Evolutionary conservation across 2,888 invertebrate species (phyloP).

Genomic region (Leptura quadrifasciata): DNA sequence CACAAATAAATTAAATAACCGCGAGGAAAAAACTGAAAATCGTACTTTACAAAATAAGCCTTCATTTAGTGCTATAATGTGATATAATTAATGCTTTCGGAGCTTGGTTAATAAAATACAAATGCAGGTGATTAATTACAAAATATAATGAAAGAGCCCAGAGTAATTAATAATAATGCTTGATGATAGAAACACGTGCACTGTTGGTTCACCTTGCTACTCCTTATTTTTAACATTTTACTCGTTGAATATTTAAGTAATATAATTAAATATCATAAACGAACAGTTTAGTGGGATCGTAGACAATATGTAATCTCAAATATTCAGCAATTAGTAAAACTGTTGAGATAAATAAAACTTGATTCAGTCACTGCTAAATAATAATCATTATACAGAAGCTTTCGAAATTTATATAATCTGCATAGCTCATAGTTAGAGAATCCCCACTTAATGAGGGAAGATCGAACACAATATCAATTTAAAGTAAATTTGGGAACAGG

Average conservation of each 20-base stretch:
- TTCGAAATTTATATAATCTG: too few species aligned
- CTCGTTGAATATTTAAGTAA: neutral
- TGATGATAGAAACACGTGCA: conserved; percentile 38
- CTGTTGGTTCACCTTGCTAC: neutral
- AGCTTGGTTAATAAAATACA: conserved; percentile 40
- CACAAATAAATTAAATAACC: neutral
- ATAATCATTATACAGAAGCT: too few species aligned
- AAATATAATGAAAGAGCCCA: conserved; percentile 36
- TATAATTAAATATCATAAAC: too few species aligned
- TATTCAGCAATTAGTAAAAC: too few species aligned
- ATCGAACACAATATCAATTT: too few species aligned
- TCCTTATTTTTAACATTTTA: neutral
- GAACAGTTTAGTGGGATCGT: too few species aligned
- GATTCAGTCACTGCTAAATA: too few species aligned
- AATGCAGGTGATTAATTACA: conserved; percentile 43
- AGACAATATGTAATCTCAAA: too few species aligned
- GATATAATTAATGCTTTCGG: conserved; percentile 37
- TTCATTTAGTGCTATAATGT: conserved; percentile 15
- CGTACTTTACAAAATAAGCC: conserved; percentile 13
- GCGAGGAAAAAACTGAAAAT: neutral
- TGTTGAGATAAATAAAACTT: too few species aligned
- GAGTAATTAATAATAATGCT: conserved; percentile 42
- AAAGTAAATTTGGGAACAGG: too few species aligned
- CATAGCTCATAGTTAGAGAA: too few species aligned
- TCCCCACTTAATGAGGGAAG: too few species aligned